These are phyloP conservation scores for Pilophorus perplexus DNA, from an alignment of 2,888 invertebrate species.

Conservation along the genomic window DNA sequence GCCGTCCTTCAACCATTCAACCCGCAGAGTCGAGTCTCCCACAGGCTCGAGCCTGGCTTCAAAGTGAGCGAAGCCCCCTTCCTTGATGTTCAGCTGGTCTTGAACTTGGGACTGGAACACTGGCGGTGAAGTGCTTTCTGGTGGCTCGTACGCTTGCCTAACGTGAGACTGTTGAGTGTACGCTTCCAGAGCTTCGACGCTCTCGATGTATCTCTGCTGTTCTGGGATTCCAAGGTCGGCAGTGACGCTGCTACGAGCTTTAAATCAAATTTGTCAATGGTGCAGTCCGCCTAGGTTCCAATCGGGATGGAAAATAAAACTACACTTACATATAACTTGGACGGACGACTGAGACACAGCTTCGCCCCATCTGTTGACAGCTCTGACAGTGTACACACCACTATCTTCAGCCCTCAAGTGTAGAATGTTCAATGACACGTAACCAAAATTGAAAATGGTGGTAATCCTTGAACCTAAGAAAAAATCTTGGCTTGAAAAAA, in stretches of 20 bases:
- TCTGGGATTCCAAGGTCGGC: constrained; percentile 84
- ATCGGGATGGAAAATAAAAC: too few relatives aligned
- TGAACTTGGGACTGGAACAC: constrained; percentile 87
- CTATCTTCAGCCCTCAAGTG: constrained; percentile 98
- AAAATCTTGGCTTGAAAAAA: too few relatives aligned
- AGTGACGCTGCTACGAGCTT: constrained; percentile 76
- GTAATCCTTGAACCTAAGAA: constrained; percentile 84
- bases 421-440: constrained; percentile 97
- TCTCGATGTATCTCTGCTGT: constrained; percentile 86
- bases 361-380: constrained; percentile 86
- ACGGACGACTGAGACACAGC: constrained; percentile 80
- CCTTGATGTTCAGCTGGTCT: constrained; percentile 80
- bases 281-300: too few relatives aligned
- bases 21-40: constrained; percentile 82
- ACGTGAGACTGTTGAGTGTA: constrained; percentile 74
- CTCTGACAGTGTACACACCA: constrained; percentile 89
- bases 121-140: constrained; percentile 75
- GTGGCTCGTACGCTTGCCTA: constrained; percentile 74
- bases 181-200: constrained; percentile 86
- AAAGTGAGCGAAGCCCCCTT: constrained; percentile 92
- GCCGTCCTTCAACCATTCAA: constrained; percentile 92
- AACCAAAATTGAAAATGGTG: constrained; percentile 98
- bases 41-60: constrained; percentile 92
- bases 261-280: too few relatives aligned
- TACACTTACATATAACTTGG: constrained; percentile 61